Conservation (phyloP, 1,140 invertebrate species). For the Drosophila lacertosa region DNA sequence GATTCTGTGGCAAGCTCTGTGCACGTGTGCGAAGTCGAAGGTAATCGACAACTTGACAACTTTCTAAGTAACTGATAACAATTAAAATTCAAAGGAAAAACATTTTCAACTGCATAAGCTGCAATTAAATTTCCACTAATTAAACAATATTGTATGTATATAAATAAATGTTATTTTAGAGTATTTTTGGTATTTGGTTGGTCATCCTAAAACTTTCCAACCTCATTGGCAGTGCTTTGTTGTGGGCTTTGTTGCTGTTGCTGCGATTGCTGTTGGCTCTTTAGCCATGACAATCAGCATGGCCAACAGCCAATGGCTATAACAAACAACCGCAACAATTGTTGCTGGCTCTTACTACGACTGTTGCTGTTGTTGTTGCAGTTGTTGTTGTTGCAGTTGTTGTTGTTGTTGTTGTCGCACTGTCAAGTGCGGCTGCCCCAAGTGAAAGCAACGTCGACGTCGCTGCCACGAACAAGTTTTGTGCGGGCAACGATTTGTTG, state of each 20-base stretch:
- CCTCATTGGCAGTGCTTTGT: slow-evolving; percentile 17
- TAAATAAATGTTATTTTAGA: slow-evolving; percentile 10
- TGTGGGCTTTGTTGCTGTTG: slow-evolving; percentile 23
- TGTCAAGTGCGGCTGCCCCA: slow-evolving; percentile 74
- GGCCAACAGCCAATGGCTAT: slow-evolving; percentile 74
- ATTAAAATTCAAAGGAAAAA: too few species aligned
- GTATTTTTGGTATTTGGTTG: slow-evolving; percentile 23
- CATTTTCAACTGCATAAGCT: background rate
- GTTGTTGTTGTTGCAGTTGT: slow-evolving; percentile 25
- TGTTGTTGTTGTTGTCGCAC: slow-evolving; percentile 61
- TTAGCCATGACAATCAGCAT: slow-evolving; percentile 76
- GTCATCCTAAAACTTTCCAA: slow-evolving; percentile 32
- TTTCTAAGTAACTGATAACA: too few species aligned
- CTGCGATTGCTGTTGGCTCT: slow-evolving; percentile 54
- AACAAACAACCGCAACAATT: slow-evolving; percentile 77
- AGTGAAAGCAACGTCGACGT: slow-evolving; percentile 65
- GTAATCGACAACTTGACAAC: background rate
- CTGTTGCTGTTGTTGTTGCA: background rate
- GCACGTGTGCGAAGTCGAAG: background rate
- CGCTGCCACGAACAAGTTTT: slow-evolving; percentile 49
- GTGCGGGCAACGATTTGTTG: slow-evolving; percentile 28
- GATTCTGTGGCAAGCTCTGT: slow-evolving; percentile 10
- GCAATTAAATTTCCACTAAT: too few species aligned
- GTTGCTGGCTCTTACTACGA: slow-evolving; percentile 37
- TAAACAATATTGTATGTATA: background rate